These are phyloP conservation scores for Chirona hameri DNA, from an alignment of 2,888 invertebrate species.

Conservation along the genomic window DNA sequence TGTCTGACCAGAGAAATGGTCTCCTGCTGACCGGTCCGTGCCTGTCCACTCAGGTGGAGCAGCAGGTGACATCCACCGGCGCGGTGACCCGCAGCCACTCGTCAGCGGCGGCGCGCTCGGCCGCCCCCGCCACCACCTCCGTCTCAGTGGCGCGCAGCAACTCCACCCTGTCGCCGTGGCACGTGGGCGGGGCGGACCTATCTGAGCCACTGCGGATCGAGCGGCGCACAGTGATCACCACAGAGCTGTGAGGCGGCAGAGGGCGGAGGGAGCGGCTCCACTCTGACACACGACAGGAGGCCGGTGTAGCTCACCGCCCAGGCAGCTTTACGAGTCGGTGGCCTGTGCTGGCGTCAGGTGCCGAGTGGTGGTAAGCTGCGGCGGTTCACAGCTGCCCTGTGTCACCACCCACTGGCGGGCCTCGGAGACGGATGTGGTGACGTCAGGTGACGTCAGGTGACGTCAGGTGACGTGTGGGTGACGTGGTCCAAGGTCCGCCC, in stretches of 20 bases:
- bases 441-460: neutral
- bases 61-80: neutral
- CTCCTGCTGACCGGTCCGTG: neutral
- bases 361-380: neutral
- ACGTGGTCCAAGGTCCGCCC: neutral
- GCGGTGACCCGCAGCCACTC: neutral
- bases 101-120: neutral
- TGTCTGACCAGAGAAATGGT: neutral
- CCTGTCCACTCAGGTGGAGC: neutral
- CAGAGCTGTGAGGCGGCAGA: neutral
- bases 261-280: neutral
- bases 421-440: neutral
- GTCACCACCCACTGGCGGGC: neutral
- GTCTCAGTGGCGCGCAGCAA: neutral
- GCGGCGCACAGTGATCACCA: constrained; percentile 29
- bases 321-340: neutral
- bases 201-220: neutral
- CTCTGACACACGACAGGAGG: too few relatives aligned
- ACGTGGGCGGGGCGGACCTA: constrained; percentile 25
- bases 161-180: constrained; percentile 24
- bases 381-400: too few relatives aligned
- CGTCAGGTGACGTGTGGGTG: neutral
- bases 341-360: neutral
- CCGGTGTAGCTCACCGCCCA: neutral
- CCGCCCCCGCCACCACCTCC: too few relatives aligned